These are phyloP conservation scores for Dendrolimus houi DNA, from an alignment of 2,888 invertebrate genomes.

Conservation along the genomic window DNA sequence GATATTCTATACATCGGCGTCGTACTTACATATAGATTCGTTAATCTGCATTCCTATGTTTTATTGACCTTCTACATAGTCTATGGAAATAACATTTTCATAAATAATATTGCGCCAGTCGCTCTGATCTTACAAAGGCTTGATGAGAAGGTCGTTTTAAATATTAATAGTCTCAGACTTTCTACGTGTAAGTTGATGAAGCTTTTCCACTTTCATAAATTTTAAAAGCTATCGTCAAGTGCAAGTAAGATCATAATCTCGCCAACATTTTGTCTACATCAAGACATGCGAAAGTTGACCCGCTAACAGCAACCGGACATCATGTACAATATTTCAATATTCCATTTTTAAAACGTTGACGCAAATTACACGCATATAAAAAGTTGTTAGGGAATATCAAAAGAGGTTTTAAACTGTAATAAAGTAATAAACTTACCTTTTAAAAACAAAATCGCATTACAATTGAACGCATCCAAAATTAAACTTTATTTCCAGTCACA, in stretches of 20 bases:
- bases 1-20: too few species aligned
- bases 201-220: slow-evolving; percentile 5
- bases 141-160: neutral
- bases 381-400: neutral
- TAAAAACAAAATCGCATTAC: slow-evolving; percentile 39
- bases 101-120: neutral
- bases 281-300: slow-evolving; percentile 16
- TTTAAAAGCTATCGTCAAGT: slow-evolving; percentile 1
- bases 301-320: slow-evolving; percentile 11
- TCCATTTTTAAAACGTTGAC: too few species aligned
- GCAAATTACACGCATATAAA: too few species aligned
- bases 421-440: slow-evolving; percentile 34
- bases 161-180: neutral
- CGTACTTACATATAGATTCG: too few species aligned
- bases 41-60: too few species aligned
- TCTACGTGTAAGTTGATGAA: neutral
- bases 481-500: slow-evolving; percentile 19
- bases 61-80: too few species aligned
- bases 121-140: neutral
- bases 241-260: slow-evolving; percentile 6
- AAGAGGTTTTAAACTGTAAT: neutral
- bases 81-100: too few species aligned
- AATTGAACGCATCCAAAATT: slow-evolving; percentile 27
- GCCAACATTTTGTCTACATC: slow-evolving; percentile 8
- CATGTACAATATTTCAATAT: neutral